Base-by-base conservation (phyloP, 2,888 invertebrate species). In the Galerucella pusilla region DNA sequence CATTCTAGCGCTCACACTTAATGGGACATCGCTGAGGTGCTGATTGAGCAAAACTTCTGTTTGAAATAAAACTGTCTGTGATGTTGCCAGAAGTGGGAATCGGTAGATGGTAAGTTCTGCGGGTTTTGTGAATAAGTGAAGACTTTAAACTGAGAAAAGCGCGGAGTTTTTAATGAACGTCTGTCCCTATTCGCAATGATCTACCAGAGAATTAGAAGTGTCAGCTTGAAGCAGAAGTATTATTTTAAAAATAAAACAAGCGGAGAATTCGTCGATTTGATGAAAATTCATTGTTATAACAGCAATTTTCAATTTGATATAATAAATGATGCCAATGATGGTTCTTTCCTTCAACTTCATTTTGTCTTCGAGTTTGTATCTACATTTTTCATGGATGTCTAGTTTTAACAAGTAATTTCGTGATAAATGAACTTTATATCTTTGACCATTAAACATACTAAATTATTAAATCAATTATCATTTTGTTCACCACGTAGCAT, bases 121-220 rank as follows among this genome's bases (percentile, higher is more conserved):
- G 35, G 28, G 28, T 28, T n/a, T 61, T 61, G 28, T 35, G 61
- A 35, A 35, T 35, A 35, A 61, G n/a, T 61, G 61, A 61, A 61
- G 28, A 12, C 35, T 61, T 61, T 61, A 61, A 61, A 61, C 61
- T 61, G 35, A 61, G 61, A 61, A 61, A 28, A 61, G 28, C 35
- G 35, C 35, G 35, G 35, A 61, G 61, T 61, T 35, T 61, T 61
- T 61, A 61, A 61, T 35, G 61, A 61, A 14, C 35, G 61, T 35
- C 61, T 35, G 61, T 61, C 9, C 61, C 14, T 35, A 28, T 35
- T 61, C 61, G 25, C 61, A 28, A 61, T 61, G 61, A 35, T 61
- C 61, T 61, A 61, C 28, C 61, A 35, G 61, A 61, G 35, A 61
- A 61, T 61, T 61, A 35, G 61, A 61, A 61, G 61, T 61, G 61